phyloP scores from a whole-genome alignment of 2,888 invertebrate genomes.

The Biston betularia region DNA sequence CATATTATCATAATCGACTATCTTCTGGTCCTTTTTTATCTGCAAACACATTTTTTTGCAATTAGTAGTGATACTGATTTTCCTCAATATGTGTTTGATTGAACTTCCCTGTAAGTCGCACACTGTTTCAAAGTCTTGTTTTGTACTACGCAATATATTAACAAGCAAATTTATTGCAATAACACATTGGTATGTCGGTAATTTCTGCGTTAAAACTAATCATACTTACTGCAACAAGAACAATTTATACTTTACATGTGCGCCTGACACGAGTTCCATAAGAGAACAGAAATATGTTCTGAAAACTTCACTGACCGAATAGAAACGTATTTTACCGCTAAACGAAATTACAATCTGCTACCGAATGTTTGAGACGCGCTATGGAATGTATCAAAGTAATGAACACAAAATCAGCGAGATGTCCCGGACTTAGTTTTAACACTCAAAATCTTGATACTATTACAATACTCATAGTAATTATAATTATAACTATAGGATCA shows the following conservation, averaged over 20 bases:
- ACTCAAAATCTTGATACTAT: too few relatives aligned
- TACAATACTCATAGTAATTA: too few relatives aligned
- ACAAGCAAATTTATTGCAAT: conserved; percentile 1
- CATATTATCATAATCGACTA: neutral
- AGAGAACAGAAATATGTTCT: neutral
- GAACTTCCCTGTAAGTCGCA: neutral
- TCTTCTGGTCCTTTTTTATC: neutral
- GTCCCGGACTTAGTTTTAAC: too few relatives aligned
- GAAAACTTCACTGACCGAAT: neutral
- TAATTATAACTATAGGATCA: too few relatives aligned
- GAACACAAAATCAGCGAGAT: too few relatives aligned
- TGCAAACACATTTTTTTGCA: neutral
- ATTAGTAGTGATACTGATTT: neutral
- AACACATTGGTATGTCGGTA: conserved; percentile 11
- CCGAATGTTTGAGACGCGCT: too few relatives aligned
- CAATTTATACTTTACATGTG: neutral
- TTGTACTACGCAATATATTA: neutral
- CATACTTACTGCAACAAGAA: neutral
- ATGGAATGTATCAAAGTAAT: too few relatives aligned
- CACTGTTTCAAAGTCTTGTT: neutral
- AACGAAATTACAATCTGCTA: too few relatives aligned
- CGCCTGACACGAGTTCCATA: neutral
- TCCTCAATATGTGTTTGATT: neutral
- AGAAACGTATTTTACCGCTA: too few relatives aligned
- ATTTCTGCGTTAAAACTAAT: conserved; percentile 1